Evolutionary conservation across 2,113 vertebrate species (phyloP).

Genomic region (Dicerorhinus sumatrensis): DNA sequence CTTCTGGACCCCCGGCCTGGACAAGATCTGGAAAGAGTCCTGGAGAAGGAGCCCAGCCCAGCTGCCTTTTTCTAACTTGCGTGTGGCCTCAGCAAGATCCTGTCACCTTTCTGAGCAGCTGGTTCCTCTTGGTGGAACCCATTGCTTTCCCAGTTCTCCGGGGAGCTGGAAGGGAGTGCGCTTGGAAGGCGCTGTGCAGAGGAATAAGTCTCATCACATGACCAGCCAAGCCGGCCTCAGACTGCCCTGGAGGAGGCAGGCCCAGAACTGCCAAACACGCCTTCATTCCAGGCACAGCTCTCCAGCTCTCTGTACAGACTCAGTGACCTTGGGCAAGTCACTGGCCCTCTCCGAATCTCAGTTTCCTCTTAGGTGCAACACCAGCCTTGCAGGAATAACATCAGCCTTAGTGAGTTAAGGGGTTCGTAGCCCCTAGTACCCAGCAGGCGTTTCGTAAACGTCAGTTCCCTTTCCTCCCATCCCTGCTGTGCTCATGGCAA

Average conservation of each 20-base stretch:
- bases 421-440: not conserved
- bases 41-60: not conserved
- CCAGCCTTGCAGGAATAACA: not conserved
- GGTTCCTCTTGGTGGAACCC: not conserved
- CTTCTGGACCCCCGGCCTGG: not conserved
- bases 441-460: not conserved
- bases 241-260: not conserved
- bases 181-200: not conserved
- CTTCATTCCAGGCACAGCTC: not conserved
- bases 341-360: not conserved
- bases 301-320: not conserved
- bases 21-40: not conserved
- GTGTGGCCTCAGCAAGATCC: not conserved
- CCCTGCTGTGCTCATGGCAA: not conserved
- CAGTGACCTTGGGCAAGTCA: conserved; percentile 51
- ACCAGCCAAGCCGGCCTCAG: not conserved
- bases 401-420: not conserved
- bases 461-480: not conserved
- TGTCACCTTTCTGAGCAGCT: not conserved
- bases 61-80: not conserved
- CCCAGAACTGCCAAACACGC: not conserved
- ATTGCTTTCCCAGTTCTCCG: not conserved
- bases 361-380: not conserved
- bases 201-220: not conserved
- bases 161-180: not conserved